Evolutionary conservation across 2,888 invertebrate genomes (phyloP).

Genomic region (Saturnia japonica): DNA sequence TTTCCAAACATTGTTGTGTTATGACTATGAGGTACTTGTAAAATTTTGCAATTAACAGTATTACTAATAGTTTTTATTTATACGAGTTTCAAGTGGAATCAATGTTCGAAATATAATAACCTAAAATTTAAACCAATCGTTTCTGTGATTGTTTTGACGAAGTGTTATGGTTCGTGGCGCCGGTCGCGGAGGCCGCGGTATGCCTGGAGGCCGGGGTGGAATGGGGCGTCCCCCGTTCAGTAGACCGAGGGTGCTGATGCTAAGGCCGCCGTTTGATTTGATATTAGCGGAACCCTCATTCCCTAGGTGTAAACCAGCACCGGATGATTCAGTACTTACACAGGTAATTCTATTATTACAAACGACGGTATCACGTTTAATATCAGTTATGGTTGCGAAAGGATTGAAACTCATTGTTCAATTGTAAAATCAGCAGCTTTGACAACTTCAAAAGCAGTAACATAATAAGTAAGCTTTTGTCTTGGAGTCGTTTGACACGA

Average conservation of each 20-base stretch:
- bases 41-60: neutral
- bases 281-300: slow-evolving; percentile 94
- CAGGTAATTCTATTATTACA: slow-evolving; percentile 75
- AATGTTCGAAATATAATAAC: neutral
- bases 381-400: too few relatives aligned
- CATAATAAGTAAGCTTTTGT: too few relatives aligned
- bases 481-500: too few relatives aligned
- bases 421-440: too few relatives aligned
- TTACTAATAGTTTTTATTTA: neutral
- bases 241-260: slow-evolving; percentile 70
- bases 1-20: neutral
- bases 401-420: too few relatives aligned
- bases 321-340: slow-evolving; percentile 93
- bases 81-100: neutral
- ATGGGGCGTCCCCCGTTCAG: slow-evolving; percentile 80
- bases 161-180: slow-evolving; percentile 85
- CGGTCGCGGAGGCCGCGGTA: slow-evolving; percentile 86
- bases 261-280: slow-evolving; percentile 92
- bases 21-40: neutral
- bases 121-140: neutral
- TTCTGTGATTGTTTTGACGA: neutral
- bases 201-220: slow-evolving; percentile 82
- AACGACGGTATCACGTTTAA: too few relatives aligned
- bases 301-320: slow-evolving; percentile 88
- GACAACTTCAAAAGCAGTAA: too few relatives aligned